Evolutionary conservation across 2,888 invertebrate species (phyloP).

Genomic region (Cylindroiulus punctatus): DNA sequence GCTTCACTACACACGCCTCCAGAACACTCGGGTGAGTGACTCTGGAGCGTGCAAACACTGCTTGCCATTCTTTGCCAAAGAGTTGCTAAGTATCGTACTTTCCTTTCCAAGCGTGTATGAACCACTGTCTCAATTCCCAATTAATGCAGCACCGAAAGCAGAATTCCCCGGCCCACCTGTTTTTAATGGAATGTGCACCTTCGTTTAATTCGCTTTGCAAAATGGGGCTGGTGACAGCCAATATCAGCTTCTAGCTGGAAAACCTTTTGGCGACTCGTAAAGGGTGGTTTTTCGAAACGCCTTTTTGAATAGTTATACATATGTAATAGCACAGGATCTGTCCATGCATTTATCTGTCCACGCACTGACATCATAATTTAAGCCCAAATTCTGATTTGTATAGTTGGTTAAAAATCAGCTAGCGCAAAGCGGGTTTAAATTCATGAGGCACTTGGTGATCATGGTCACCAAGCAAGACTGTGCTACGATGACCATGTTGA

Average conservation of each 20-base stretch:
- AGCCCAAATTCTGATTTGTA: too few species aligned
- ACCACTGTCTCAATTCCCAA: not conserved
- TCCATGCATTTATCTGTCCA: too few species aligned
- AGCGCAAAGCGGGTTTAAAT: too few species aligned
- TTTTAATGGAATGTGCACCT: constrained; percentile 1
- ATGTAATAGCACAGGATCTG: too few species aligned
- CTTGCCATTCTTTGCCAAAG: constrained; percentile 20
- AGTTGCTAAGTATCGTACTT: not conserved
- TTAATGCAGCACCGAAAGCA: not conserved
- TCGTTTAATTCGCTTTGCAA: constrained; percentile 43
- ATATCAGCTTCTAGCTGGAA: not conserved
- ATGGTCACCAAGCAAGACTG: too few species aligned
- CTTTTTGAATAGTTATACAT: too few species aligned
- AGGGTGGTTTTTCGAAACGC: too few species aligned
- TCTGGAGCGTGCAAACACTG: not conserved
- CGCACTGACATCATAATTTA: too few species aligned
- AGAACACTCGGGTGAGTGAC: not conserved
- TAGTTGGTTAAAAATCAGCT: too few species aligned
- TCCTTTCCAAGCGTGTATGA: not conserved
- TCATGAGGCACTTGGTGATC: too few species aligned
- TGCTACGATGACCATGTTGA: too few species aligned
- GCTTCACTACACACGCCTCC: not conserved
- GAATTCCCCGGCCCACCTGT: not conserved
- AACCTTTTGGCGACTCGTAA: too few species aligned
- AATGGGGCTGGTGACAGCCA: constrained; percentile 47